phyloP scores from a whole-genome alignment of 2,797 vertebrate species.

The Enteromius argenteus region DNA sequence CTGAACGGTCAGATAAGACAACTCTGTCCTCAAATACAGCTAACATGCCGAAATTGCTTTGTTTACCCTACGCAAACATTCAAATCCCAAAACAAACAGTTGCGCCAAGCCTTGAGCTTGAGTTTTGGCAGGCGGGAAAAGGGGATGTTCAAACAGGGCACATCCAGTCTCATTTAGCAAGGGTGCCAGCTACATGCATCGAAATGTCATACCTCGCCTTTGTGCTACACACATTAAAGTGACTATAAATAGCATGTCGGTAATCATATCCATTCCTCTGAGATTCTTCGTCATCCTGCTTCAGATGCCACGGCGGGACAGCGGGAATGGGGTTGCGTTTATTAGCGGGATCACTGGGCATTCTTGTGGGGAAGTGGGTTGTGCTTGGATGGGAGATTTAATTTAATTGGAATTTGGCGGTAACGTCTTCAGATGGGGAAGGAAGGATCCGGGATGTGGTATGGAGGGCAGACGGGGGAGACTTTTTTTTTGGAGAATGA shows the following conservation, averaged over 20 bases:
- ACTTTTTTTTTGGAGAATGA: conserved; percentile 41
- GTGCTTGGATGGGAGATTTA: conserved; percentile 79
- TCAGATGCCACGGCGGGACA: conserved; percentile 52
- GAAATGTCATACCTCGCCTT: conserved; percentile 55
- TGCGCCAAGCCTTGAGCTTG: conserved; percentile 28
- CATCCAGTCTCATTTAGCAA: neutral
- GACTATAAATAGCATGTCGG: conserved; percentile 59
- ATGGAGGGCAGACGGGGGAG: conserved; percentile 48
- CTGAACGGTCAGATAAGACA: conserved; percentile 48
- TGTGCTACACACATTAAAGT: conserved; percentile 36
- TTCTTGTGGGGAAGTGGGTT: conserved; percentile 82
- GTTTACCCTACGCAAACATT: conserved; percentile 30
- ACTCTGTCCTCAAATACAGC: conserved; percentile 18
- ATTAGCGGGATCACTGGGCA: conserved; percentile 65
- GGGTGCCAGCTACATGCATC: neutral
- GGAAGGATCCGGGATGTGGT: conserved; percentile 68
- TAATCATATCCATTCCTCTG: conserved; percentile 53
- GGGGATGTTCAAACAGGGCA: conserved; percentile 11
- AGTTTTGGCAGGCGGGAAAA: conserved; percentile 23
- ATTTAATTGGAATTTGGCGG: conserved; percentile 84
- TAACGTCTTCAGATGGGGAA: conserved; percentile 76
- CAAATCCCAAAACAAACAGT: conserved; percentile 47
- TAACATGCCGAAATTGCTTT: conserved; percentile 25
- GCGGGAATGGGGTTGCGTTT: conserved; percentile 48
- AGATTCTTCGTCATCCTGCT: conserved; percentile 46